These are phyloP conservation scores for Clavelina lepadiformis DNA, from an alignment of 23 tunicate species.

Conservation along the genomic window DNA sequence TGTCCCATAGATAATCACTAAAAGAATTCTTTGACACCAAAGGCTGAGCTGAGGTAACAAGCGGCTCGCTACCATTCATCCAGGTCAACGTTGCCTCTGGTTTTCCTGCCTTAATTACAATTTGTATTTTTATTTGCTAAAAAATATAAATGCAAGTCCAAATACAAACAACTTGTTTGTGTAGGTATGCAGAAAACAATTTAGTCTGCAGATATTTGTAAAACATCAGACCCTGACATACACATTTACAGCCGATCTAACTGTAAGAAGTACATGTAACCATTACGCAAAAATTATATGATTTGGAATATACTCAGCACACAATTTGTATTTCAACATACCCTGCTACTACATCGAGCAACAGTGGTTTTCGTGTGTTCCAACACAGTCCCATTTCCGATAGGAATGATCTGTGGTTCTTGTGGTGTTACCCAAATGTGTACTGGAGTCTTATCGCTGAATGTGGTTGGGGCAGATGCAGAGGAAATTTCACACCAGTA, in stretches of 20 bases:
- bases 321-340: too few relatives aligned
- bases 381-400: constrained; percentile 39
- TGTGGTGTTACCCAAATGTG: constrained; percentile 63
- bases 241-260: too few relatives aligned
- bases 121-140: too few relatives aligned
- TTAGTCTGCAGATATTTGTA: too few relatives aligned
- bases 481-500: constrained; percentile 74
- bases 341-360: constrained; percentile 62
- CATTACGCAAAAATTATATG: too few relatives aligned
- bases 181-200: too few relatives aligned
- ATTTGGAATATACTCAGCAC: too few relatives aligned
- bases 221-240: too few relatives aligned
- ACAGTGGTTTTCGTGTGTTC: constrained; percentile 55
- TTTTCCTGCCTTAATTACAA: constrained; percentile 61
- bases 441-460: constrained; percentile 50
- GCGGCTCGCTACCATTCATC: constrained; percentile 53
- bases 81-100: constrained; percentile 54
- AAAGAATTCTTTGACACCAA: constrained; percentile 35
- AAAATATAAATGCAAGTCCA: too few relatives aligned
- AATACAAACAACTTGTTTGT: too few relatives aligned
- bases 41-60: background rate
- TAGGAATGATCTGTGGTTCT: constrained; percentile 33
- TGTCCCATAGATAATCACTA: constrained; percentile 32
- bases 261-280: too few relatives aligned
- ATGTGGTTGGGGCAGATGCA: constrained; percentile 11